These are phyloP conservation scores for Bothrops jararaca DNA, from an alignment of 2,113 vertebrate genomes.

Conservation along the genomic window DNA sequence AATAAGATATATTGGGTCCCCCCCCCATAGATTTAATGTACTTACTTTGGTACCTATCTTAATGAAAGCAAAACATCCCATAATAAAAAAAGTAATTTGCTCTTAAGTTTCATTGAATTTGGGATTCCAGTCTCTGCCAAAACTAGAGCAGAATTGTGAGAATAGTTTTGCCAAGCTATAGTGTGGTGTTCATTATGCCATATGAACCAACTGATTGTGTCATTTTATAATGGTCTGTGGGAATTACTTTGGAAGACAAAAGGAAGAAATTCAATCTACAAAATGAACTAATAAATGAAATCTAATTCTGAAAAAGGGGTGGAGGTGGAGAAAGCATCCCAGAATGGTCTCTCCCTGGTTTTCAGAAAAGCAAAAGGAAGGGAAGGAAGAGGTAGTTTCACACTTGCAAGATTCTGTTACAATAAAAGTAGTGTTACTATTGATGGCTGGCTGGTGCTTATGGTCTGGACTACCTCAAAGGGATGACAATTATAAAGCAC, in stretches of 20 bases:
- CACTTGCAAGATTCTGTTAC: not conserved
- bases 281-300: not conserved
- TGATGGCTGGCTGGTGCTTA: not conserved
- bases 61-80: not conserved
- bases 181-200: not conserved
- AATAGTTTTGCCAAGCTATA: not conserved
- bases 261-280: not conserved
- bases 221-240: not conserved
- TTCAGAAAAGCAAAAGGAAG: not conserved
- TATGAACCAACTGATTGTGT: not conserved
- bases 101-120: not conserved
- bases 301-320: not conserved
- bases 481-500: not conserved
- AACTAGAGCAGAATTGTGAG: not conserved
- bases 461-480: not conserved
- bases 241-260: not conserved
- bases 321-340: not conserved
- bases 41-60: not conserved
- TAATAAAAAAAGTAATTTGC: not conserved
- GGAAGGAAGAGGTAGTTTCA: not conserved
- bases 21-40: not conserved
- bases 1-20: slow-evolving; percentile 42
- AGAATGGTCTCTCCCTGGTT: not conserved
- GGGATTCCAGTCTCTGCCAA: not conserved
- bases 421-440: not conserved